Percentiles rank a stretch among this genome's conserved stretches.
Evolutionary conservation across 2,797 vertebrate genomes (phyloP).

Genomic region (Helostoma temminkii): DNA sequence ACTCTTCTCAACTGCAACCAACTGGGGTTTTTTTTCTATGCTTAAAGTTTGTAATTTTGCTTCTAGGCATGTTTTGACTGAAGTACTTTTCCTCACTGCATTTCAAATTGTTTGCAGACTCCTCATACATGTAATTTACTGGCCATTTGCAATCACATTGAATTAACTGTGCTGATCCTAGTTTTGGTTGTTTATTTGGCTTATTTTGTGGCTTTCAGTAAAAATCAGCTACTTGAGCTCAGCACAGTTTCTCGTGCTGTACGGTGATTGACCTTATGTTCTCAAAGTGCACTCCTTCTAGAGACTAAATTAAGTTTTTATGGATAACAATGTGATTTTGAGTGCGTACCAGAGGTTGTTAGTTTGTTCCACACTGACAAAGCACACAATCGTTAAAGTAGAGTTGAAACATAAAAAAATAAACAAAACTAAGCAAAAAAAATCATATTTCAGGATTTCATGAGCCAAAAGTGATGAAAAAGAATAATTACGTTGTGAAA

Average conservation of each 20-base stretch:
- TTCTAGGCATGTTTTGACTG: constrained; percentile 47
- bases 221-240: constrained; percentile 21
- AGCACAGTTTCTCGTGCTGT: neutral
- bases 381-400: neutral
- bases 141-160: constrained; percentile 50
- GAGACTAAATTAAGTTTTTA: neutral
- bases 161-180: constrained; percentile 31
- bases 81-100: constrained; percentile 37
- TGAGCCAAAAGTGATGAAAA: neutral
- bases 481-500: neutral
- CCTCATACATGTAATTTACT: constrained; percentile 37
- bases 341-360: neutral
- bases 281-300: neutral
- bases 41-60: constrained; percentile 56
- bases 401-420: neutral
- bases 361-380: neutral
- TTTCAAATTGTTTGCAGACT: constrained; percentile 63
- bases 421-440: too few species aligned
- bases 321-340: neutral
- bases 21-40: constrained; percentile 21
- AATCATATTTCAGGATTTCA: neutral
- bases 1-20: constrained; percentile 42
- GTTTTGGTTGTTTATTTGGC: constrained; percentile 40
- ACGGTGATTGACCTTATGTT: neutral
- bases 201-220: constrained; percentile 26